These are phyloP conservation scores for Netelia inedita DNA, from an alignment of 2,888 invertebrate species.

Conservation along the genomic window DNA sequence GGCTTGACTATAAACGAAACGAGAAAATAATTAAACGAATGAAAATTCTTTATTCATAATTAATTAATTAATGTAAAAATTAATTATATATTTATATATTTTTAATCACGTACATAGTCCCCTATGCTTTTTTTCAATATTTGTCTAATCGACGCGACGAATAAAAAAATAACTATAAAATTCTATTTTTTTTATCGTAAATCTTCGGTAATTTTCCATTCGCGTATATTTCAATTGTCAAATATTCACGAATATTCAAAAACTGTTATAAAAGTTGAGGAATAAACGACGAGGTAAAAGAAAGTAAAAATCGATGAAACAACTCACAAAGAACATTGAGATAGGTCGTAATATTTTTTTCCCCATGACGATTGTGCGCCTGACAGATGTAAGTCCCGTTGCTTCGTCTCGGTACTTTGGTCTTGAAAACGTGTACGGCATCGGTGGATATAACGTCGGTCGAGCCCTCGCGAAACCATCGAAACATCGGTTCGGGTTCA, in stretches of 20 bases:
- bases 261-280: too few relatives aligned
- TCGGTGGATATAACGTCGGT: conserved; percentile 85
- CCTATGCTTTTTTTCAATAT: too few relatives aligned
- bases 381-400: conserved; percentile 93
- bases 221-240: too few relatives aligned
- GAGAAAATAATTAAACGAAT: background rate
- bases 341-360: conserved; percentile 88
- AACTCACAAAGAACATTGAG: conserved; percentile 95
- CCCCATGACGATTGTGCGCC: conserved; percentile 93
- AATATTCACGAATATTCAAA: too few relatives aligned
- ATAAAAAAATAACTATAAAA: too few relatives aligned
- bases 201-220: too few relatives aligned
- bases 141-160: too few relatives aligned
- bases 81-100: background rate
- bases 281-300: background rate
- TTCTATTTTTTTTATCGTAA: too few relatives aligned
- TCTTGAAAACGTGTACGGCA: conserved; percentile 88
- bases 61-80: too few relatives aligned
- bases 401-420: conserved; percentile 89
- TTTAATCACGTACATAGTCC: background rate
- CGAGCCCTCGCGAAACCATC: conserved; percentile 90
- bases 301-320: conserved; percentile 1
- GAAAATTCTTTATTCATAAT: too few relatives aligned
- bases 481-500: conserved; percentile 90
- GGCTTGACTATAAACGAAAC: conserved; percentile 89